Base-by-base conservation (phyloP, 2,113 vertebrate species). In the Heliornis fulica region DNA sequence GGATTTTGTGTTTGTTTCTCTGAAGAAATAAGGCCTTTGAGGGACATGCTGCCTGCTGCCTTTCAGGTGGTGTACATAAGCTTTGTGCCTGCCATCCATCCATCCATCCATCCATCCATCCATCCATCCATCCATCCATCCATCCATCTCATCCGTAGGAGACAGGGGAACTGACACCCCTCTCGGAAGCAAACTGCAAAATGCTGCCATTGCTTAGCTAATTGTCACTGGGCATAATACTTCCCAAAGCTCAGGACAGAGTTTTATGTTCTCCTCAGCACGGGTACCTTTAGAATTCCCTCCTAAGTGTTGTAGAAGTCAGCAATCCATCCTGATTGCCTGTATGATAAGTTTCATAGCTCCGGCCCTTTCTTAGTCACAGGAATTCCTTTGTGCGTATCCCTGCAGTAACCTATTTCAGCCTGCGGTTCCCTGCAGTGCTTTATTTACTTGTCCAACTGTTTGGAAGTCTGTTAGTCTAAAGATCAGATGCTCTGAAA, bases 391-490 rank as follows among this genome's bases (percentile, higher is more conserved):
- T 98, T 98, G 98, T 98, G 97, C 66, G 16, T 96, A 97, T 98
- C 98, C 98, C 94, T 97, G 94, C 60, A 72, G 98, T 98, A 99
- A 98, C 98, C 98, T 97, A 96, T 98, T 98, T 98, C 97, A 98
- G 97, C 98, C 95, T 96, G 97, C 26, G 97, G 95, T 98, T 97
- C 98, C 98, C 98, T 77, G 96, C 90, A 98, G 98, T 96, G 98
- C 98, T 99, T 98, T 98, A 98, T 99, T 98, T 98, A 98, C 98
- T 98, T 98, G 97, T 98, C 98, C 98, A 98, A 98, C 98, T 98
- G 97, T 98, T 98, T 98, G 98, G 98, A 98, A 98, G 98, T 98
- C 98, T 98, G 98, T 98, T 98, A 98, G 97, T 98, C 97, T 97
- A 98, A 97, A 97, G 98, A 98, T 98, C 95, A 98, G 98, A 98